Percentiles rank a stretch among this genome's conserved stretches.
phyloP scores from a whole-genome alignment of 2,113 vertebrate species.

The Ceuthmochares aereus region DNA sequence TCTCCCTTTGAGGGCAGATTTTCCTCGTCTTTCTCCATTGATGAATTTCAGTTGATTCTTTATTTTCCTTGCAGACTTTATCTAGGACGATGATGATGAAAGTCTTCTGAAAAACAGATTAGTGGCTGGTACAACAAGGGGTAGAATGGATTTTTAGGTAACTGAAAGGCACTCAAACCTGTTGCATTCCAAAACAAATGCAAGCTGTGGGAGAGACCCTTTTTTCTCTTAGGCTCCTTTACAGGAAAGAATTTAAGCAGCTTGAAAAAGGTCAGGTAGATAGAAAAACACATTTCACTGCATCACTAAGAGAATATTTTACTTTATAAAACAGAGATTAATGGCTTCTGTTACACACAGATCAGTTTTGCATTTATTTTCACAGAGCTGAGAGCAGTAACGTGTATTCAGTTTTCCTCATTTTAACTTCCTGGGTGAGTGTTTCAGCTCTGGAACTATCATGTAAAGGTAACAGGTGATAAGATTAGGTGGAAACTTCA shows the following conservation, averaged over 20 bases:
- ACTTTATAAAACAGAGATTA: not conserved
- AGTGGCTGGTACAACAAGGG: not conserved
- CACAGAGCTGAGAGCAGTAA: not conserved
- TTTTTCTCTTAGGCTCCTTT: not conserved
- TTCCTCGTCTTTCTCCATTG: not conserved
- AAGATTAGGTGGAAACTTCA: not conserved
- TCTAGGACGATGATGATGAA: not conserved
- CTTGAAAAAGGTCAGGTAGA: not conserved
- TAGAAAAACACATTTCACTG: not conserved
- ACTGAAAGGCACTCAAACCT: not conserved
- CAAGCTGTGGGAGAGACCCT: not conserved
- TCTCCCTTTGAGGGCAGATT: not conserved
- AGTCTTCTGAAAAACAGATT: not conserved
- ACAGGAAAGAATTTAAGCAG: not conserved
- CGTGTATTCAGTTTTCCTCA: not conserved
- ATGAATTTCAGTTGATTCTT: not conserved
- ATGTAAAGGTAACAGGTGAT: not conserved
- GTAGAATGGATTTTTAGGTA: not conserved
- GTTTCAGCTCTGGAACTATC: not conserved
- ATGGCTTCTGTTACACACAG: not conserved
- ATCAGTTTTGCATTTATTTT: not conserved
- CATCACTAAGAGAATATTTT: not conserved
- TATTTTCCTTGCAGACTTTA: not conserved
- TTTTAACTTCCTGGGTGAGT: not conserved
- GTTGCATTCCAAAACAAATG: not conserved